Base-by-base conservation (phyloP, 2,797 vertebrate genomes). In the Salmo trutta region DNA sequence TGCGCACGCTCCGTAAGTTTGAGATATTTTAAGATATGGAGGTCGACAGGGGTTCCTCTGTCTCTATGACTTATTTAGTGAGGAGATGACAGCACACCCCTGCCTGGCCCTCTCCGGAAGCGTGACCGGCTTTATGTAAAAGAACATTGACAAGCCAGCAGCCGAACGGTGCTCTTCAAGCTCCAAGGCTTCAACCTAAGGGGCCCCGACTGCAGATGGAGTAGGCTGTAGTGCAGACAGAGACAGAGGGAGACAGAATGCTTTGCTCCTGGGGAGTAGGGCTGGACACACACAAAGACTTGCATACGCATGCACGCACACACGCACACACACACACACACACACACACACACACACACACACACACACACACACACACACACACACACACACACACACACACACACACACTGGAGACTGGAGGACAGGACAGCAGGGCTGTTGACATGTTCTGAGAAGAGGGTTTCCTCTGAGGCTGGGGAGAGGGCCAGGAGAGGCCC, bases 41-140 rank as follows among this genome's bases (percentile, higher is more conserved):
- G 31, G 66, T 19, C 66, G 29, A 33, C 66, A 31, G 66, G 59
- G 21, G 10, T 68, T 29, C 66, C 5, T 68, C 31, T 36, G 31
- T 68, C 66, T 5, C 66, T 19, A 68, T 68, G 66, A 68, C 29
- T 68, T 68, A 68, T 68, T 68, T 68, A 68, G 66, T 31, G 66
- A 33, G 16, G 66, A 68, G 66, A 36, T 33, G 31, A 68, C 66
- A 33, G 66, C 66, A 68, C 66, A 33, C 15, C 15, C 56, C 66
- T 33, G 66, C 66, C 59, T 68, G 66, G 15, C 29, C 16, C 66
- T 68, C 29, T 36, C 66, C 29, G 29, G 66, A 27, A 65, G 62
- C 41, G 19, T 19, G 59, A 17, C 19, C 19, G 10, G 29, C 29
- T 29, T 12, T 33, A 33, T 29, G 12, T 29, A 29, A 6, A 17